Conservation (phyloP, 2,797 vertebrate genomes). For the Numenius phaeopus region DNA sequence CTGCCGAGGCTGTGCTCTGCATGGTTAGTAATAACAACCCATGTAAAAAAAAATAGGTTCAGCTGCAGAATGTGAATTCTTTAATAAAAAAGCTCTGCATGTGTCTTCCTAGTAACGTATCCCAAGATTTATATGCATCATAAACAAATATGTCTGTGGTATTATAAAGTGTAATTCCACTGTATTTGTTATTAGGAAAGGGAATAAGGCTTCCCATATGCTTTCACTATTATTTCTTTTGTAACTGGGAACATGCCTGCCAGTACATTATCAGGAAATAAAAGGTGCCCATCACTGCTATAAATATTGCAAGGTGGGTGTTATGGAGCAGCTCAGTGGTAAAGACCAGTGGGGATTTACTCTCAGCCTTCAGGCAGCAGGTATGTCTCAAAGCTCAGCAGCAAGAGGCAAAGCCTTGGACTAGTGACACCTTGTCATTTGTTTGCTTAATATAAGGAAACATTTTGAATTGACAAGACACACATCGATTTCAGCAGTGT, state of each 20-base stretch:
- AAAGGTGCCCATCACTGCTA: background rate
- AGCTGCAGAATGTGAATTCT: background rate
- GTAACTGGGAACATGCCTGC: slow-evolving; percentile 12
- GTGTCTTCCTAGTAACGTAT: background rate
- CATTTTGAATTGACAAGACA: background rate
- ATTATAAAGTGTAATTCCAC: slow-evolving; percentile 48
- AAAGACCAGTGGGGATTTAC: background rate
- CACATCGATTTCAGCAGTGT: background rate
- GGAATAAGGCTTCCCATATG: slow-evolving; percentile 60
- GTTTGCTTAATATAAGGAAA: background rate
- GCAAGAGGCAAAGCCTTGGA: background rate
- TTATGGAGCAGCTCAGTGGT: background rate
- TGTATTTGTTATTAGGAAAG: slow-evolving; percentile 60
- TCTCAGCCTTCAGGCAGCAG: background rate
- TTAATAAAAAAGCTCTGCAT: slow-evolving; percentile 4
- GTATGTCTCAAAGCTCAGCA: background rate
- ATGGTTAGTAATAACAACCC: background rate
- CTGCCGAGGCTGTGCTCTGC: background rate
- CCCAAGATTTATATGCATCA: slow-evolving; percentile 41
- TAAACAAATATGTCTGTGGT: slow-evolving; percentile 37
- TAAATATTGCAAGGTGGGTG: background rate
- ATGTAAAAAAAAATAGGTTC: background rate
- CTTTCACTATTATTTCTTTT: slow-evolving; percentile 44
- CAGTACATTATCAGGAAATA: background rate
- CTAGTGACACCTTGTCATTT: background rate